Evolutionary conservation across 2,888 invertebrate genomes (phyloP).

Genomic region (Leucania comma): DNA sequence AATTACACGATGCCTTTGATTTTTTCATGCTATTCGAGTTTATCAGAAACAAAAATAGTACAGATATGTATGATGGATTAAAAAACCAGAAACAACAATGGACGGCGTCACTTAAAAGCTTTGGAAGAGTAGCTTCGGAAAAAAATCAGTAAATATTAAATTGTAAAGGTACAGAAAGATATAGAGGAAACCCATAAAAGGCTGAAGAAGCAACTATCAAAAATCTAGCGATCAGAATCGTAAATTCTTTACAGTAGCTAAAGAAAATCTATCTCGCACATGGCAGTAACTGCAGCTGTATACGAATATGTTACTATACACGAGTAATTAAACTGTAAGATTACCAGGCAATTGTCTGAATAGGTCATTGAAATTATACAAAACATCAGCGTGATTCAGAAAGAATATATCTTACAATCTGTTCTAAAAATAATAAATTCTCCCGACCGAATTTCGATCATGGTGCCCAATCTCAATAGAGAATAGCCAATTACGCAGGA

Average conservation of each 20-base stretch:
- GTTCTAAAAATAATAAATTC: no score
- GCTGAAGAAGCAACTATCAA: background rate
- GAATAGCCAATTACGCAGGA: no score
- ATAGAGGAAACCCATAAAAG: background rate
- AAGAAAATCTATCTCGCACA: background rate
- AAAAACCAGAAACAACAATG: background rate
- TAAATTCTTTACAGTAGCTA: background rate
- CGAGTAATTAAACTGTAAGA: background rate
- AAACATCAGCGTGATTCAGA: constrained; percentile 26
- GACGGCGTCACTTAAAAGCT: background rate
- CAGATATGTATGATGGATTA: background rate
- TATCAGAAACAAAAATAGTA: background rate
- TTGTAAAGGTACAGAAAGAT: background rate
- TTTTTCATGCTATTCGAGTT: background rate
- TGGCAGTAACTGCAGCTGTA: background rate
- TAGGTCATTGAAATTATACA: constrained; percentile 12
- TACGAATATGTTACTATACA: background rate
- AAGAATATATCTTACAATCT: background rate
- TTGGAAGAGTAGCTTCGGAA: background rate
- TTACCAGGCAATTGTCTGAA: constrained; percentile 12
- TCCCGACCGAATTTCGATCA: no score
- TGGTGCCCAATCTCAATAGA: no score
- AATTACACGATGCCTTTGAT: background rate
- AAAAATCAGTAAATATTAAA: background rate
- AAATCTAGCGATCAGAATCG: background rate